A percentile compares a stretch with the other conserved stretches of the same genome.
Evolutionary conservation across 2,888 invertebrate genomes (phyloP).

Genomic region (Papilio protenor): DNA sequence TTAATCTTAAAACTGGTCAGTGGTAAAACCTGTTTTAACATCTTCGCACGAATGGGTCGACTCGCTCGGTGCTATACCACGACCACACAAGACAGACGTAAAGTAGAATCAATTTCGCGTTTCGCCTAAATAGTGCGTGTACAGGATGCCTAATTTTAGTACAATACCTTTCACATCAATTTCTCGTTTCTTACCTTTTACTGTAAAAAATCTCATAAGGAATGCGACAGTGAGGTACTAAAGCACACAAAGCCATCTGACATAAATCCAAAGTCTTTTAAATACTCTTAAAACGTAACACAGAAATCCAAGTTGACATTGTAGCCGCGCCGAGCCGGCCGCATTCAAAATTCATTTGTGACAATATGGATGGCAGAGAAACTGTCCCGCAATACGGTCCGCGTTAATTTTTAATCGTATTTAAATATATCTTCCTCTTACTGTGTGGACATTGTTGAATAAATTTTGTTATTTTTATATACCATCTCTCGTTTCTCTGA

Average conservation of each 20-base stretch:
- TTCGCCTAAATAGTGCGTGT: too few species aligned
- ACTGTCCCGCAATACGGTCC: constrained; percentile 8
- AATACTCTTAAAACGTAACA: constrained; percentile 3
- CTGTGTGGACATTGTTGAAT: not conserved
- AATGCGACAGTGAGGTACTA: not conserved
- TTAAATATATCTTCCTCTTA: constrained; percentile 26
- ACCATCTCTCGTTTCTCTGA: not conserved
- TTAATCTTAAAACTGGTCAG: too few species aligned
- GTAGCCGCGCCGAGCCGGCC: constrained; percentile 8
- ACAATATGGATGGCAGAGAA: constrained; percentile 24
- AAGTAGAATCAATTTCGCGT: too few species aligned
- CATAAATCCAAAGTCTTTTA: not conserved
- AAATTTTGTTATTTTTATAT: not conserved
- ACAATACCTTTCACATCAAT: too few species aligned
- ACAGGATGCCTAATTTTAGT: too few species aligned
- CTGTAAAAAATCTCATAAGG: too few species aligned
- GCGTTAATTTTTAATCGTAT: constrained; percentile 31
- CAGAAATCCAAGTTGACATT: constrained; percentile 33
- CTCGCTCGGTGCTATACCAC: too few species aligned
- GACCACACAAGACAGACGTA: too few species aligned
- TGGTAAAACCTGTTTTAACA: too few species aligned
- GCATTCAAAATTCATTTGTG: constrained; percentile 35
- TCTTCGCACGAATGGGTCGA: too few species aligned
- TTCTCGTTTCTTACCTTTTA: too few species aligned
- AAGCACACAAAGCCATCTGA: not conserved